Evolutionary conservation across 2,113 vertebrate species (phyloP).

Genomic region (Noturus placidus): DNA sequence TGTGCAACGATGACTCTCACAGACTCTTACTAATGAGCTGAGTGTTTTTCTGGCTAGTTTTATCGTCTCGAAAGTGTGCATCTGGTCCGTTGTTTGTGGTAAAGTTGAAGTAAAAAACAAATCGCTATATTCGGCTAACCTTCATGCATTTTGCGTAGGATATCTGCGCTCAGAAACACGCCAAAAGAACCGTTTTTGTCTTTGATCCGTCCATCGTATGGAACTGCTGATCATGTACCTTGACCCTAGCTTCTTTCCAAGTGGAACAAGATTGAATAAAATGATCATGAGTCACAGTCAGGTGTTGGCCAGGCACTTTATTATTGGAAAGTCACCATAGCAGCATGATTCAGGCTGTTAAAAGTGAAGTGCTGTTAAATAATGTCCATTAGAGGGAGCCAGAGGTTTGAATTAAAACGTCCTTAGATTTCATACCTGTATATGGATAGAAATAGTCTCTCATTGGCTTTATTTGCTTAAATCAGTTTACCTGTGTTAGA

Average conservation of each 20-base stretch:
- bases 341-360: background rate
- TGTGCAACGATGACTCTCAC: no score
- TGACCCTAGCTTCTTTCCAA: background rate
- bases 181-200: no score
- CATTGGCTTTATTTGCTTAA: background rate
- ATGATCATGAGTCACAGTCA: background rate
- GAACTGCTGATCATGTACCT: background rate
- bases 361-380: background rate
- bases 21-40: background rate
- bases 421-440: background rate
- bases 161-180: background rate
- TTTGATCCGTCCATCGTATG: no score
- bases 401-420: background rate
- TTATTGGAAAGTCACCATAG: background rate
- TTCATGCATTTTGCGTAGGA: background rate
- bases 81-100: background rate
- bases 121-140: no score
- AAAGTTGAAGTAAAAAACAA: no score
- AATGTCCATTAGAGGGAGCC: slow-evolving; percentile 38
- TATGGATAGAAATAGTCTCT: background rate
- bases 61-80: background rate
- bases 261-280: background rate
- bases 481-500: background rate
- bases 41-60: background rate
- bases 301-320: background rate